Conservation (phyloP, 2,113 vertebrate species). For the Python bivittatus region DNA sequence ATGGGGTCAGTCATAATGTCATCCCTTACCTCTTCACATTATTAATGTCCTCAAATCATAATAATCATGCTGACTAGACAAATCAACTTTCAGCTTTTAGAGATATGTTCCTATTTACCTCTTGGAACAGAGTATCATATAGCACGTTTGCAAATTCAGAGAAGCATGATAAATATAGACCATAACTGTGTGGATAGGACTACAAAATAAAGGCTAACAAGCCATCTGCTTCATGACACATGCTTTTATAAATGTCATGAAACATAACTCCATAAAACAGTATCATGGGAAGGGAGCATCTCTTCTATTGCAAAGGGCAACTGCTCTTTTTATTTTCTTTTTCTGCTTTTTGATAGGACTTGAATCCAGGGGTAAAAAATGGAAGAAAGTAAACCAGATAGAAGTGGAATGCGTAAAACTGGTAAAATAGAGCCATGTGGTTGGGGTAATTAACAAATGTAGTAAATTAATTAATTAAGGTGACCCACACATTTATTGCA, state of each 20-base stretch:
- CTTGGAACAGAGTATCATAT: slow-evolving; percentile 38
- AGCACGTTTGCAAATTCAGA: slow-evolving; percentile 61
- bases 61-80: background rate
- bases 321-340: background rate
- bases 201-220: slow-evolving; percentile 68
- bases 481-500: no score
- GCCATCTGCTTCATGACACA: slow-evolving; percentile 68
- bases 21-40: background rate
- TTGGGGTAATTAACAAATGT: background rate
- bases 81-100: background rate
- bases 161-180: slow-evolving; percentile 59
- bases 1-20: background rate
- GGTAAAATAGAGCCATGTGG: background rate
- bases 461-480: background rate
- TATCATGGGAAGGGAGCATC: slow-evolving; percentile 23
- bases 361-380: slow-evolving; percentile 28
- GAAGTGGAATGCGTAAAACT: background rate
- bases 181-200: slow-evolving; percentile 57
- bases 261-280: slow-evolving; percentile 64
- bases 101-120: background rate
- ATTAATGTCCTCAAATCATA: background rate
- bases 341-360: slow-evolving; percentile 36
- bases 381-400: slow-evolving; percentile 34
- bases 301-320: slow-evolving; percentile 38
- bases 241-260: slow-evolving; percentile 60